Conservation (phyloP, 1,140 invertebrate species). For the Brachionus angularis region DNA sequence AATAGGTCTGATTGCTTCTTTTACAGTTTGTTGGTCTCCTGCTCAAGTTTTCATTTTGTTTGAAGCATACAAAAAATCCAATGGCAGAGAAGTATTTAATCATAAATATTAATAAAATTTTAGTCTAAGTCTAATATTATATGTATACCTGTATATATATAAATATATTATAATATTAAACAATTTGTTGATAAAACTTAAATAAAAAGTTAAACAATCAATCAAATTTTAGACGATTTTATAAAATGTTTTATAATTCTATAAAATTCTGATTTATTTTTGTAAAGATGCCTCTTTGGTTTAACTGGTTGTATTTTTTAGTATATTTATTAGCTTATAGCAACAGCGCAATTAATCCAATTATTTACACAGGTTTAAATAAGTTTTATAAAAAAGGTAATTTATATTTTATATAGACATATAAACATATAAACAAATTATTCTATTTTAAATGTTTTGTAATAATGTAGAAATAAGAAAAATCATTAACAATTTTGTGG, state of each 20-base stretch:
- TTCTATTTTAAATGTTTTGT: neutral
- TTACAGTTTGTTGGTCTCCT: constrained; percentile 57
- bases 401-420: neutral
- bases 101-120: too few species aligned
- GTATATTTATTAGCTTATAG: constrained; percentile 59
- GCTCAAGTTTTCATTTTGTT: constrained; percentile 51
- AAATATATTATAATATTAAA: too few species aligned
- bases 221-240: neutral
- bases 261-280: constrained; percentile 44
- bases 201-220: neutral
- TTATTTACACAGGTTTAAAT: constrained; percentile 61
- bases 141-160: too few species aligned
- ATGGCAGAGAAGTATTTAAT: constrained; percentile 46
- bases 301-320: constrained; percentile 55
- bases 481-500: constrained; percentile 33
- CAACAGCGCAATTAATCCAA: constrained; percentile 60
- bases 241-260: constrained; percentile 31
- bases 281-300: constrained; percentile 60
- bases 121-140: too few species aligned
- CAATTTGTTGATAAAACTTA: neutral
- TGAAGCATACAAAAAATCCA: constrained; percentile 49
- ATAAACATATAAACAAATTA: neutral
- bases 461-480: constrained; percentile 3
- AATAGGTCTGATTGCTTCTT: constrained; percentile 56
- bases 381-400: constrained; percentile 52